Percentiles rank a stretch among this genome's conserved stretches.
These are phyloP conservation scores for Tetranychus piercei DNA, from an alignment of 2,888 invertebrate genomes.

Conservation along the genomic window DNA sequence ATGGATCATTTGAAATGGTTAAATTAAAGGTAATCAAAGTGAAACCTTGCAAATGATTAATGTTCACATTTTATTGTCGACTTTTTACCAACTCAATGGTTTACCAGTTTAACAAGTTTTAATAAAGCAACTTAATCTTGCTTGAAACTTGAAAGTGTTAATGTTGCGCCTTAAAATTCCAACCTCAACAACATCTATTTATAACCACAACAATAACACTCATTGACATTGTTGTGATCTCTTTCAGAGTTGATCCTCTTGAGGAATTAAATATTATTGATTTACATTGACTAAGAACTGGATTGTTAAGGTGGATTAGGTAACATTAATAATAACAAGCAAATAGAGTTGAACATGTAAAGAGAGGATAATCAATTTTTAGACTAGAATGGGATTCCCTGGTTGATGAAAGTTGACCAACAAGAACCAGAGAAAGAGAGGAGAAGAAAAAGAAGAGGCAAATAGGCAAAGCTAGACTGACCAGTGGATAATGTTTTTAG, in stretches of 20 bases:
- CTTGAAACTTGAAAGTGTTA: too few relatives aligned
- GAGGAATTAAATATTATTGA: constrained; percentile 1
- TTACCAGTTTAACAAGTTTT: too few relatives aligned
- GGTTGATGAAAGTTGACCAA: neutral
- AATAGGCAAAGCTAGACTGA: neutral
- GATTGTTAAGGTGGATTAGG: neutral
- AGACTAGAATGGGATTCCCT: neutral
- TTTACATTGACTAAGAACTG: neutral
- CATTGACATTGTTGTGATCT: neutral
- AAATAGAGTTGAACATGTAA: neutral
- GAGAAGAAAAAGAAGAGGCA: neutral
- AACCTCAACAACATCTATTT: neutral
- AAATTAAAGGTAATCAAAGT: too few relatives aligned
- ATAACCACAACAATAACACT: neutral
- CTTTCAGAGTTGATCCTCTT: neutral
- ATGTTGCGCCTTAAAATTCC: neutral
- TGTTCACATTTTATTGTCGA: too few relatives aligned
- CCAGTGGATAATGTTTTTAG: neutral
- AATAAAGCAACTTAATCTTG: too few relatives aligned
- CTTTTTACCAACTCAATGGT: too few relatives aligned
- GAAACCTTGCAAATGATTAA: too few relatives aligned
- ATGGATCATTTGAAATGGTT: too few relatives aligned
- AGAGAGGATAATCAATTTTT: neutral
- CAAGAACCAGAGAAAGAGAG: neutral
- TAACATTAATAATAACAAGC: neutral